Base-by-base conservation (phyloP, 2,888 invertebrate genomes). In the Acanthoscelides obtectus region DNA sequence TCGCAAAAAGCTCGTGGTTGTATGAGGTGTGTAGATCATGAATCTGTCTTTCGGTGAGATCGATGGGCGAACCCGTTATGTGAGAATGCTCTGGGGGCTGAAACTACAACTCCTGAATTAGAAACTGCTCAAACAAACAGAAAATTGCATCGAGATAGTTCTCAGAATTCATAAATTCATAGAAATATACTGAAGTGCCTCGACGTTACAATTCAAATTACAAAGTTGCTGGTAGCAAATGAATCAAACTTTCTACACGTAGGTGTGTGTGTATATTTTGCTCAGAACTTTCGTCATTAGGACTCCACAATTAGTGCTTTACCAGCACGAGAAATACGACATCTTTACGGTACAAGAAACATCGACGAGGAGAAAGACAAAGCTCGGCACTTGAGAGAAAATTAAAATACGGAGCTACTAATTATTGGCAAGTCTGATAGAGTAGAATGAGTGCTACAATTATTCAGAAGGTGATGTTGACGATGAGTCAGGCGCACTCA, bases 371-470 rank as follows among this genome's bases (percentile, higher is more conserved):
- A 45, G 45, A 45, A 12, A 45, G 74, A 77, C 72, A 77, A 80
- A 82, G 79, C 80, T 80, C 80, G 82, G 81, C 78, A 75, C 79
- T 77, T 73, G 20, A 6, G 78, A 76, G 78, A 77, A 79, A 82
- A 82, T 82, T 81, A 82, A 83, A 83, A 83, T 81, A 80, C 77
- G 81, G 82, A 82, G 82, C 80, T 81, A 81, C 82, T 82, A 82
- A 83, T 83, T 81, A 82, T 79, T 74, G 77, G 77, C 79, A 79
- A 45, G 45, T 80, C 80, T 77, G 81, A 79, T 81, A n/a, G n/a
- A n/a, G n/a, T n/a, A n/a, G n/a, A n/a, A n/a, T n/a, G n/a, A n/a
- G n/a, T n/a, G n/a, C n/a, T n/a, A n/a, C n/a, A n/a, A n/a, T n/a
- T n/a, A n/a, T n/a, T n/a, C n/a, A n/a, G n/a, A n/a, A n/a, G n/a